Evolutionary conservation across 2,797 vertebrate species (phyloP).

Genomic region (Denticeps clupeoides): DNA sequence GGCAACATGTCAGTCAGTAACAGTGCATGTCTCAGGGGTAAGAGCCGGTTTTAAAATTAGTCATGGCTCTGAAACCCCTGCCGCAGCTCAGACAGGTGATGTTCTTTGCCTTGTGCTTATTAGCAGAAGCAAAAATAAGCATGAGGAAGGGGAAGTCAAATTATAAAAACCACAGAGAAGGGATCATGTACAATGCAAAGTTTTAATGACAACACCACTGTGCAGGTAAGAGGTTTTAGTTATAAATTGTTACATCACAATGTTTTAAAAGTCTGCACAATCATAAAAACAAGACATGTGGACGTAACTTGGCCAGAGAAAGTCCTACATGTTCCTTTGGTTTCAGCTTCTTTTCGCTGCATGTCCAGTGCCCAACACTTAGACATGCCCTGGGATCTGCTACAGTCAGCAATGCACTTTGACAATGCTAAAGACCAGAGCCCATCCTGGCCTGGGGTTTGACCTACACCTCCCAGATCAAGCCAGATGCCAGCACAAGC

Average conservation of each 20-base stretch:
- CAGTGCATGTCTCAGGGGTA: too few relatives aligned
- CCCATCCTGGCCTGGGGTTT: not conserved
- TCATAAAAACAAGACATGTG: conserved; percentile 26
- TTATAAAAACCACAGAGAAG: not conserved
- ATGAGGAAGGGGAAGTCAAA: not conserved
- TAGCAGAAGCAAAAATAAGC: too few relatives aligned
- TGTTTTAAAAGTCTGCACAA: conserved; percentile 21
- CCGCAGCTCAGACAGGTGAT: too few relatives aligned
- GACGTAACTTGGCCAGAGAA: conserved; percentile 22
- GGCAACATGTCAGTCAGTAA: too few relatives aligned
- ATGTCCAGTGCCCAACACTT: conserved; percentile 27
- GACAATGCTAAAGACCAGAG: conserved; percentile 2
- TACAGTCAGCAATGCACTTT: conserved; percentile 13
- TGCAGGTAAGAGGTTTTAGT: conserved; percentile 17
- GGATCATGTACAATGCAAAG: conserved; percentile 20
- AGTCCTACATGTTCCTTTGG: conserved; percentile 3
- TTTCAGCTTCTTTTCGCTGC: conserved; percentile 8
- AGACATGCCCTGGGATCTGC: not conserved
- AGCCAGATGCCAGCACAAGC: not conserved
- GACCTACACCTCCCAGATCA: conserved; percentile 18
- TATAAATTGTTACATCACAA: conserved; percentile 25
- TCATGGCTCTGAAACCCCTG: too few relatives aligned
- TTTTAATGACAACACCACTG: conserved; percentile 33
- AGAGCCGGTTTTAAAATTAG: too few relatives aligned
- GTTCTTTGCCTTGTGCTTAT: too few relatives aligned